Conservation (phyloP, 2,113 vertebrate species). For the Galbula dea region DNA sequence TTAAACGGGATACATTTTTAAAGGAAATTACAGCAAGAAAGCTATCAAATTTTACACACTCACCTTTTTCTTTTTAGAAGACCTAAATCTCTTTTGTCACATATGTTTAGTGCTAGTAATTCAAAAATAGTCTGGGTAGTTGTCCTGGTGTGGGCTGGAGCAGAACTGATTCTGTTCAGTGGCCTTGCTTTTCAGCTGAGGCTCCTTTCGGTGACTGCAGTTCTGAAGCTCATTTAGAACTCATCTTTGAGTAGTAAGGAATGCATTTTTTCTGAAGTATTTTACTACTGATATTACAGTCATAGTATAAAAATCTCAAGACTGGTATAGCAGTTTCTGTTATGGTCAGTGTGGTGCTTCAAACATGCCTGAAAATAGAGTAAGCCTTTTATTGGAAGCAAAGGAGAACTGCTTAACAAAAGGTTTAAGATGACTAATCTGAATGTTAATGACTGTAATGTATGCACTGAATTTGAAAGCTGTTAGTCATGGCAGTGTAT, state of each 20-base stretch:
- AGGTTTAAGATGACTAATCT: constrained; percentile 16
- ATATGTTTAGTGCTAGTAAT: not conserved
- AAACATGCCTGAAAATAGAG: not conserved
- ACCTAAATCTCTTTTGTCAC: not conserved
- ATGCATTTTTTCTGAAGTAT: not conserved
- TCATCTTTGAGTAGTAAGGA: not conserved
- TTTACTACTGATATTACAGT: not conserved
- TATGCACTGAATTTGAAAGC: not conserved
- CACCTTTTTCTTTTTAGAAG: not conserved
- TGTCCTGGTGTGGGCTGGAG: no score
- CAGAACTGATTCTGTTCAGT: no score
- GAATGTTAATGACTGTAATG: not conserved
- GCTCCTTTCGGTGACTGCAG: no score
- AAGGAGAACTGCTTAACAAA: not conserved
- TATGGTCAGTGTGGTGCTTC: not conserved
- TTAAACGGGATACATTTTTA: not conserved
- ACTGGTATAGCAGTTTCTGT: not conserved
- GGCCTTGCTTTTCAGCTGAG: no score
- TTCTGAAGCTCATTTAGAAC: no score
- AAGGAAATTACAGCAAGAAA: not conserved
- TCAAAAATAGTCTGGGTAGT: not conserved
- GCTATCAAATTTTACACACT: not conserved
- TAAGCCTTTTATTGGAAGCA: not conserved
- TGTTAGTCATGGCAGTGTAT: not conserved
- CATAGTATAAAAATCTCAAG: not conserved